phyloP scores from a whole-genome alignment of 2,113 vertebrate genomes.

The Galbula dea region DNA sequence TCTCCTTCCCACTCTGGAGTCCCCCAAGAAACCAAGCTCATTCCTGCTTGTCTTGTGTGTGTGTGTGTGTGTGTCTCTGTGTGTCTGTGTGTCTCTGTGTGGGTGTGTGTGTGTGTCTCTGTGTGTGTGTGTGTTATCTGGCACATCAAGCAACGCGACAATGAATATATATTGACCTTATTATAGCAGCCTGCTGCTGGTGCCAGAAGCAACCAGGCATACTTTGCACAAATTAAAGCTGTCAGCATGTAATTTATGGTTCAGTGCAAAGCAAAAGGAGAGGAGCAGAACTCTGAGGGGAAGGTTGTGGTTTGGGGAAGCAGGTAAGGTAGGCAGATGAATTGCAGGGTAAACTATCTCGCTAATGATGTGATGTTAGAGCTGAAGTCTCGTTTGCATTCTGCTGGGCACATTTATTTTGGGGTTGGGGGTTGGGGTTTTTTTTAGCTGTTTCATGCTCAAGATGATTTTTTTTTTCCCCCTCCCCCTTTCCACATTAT shows the following conservation, averaged over 20 bases:
- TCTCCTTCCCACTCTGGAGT: conserved; percentile 42
- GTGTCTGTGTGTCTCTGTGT: too few relatives aligned
- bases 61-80: too few relatives aligned
- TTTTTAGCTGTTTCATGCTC: neutral
- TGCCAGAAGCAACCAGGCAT: conserved; percentile 78
- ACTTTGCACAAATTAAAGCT: conserved; percentile 80
- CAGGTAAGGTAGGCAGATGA: conserved; percentile 58
- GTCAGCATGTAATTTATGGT: conserved; percentile 81
- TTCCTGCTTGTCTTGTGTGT: too few relatives aligned
- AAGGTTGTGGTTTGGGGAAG: conserved; percentile 20
- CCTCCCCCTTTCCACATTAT: neutral
- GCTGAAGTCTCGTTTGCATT: conserved; percentile 36
- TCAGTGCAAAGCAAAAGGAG: conserved; percentile 31
- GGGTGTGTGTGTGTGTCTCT: too few relatives aligned
- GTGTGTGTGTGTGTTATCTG: conserved; percentile 69
- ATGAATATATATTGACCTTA: conserved; percentile 87
- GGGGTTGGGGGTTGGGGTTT: too few relatives aligned
- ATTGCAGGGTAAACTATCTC: conserved; percentile 35
- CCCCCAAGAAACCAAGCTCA: conserved; percentile 64
- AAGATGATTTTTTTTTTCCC: too few relatives aligned
- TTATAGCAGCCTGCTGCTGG: conserved; percentile 78
- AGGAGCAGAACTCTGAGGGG: conserved; percentile 44
- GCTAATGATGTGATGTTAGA: conserved; percentile 60
- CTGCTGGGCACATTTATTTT: neutral
- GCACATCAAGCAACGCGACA: conserved; percentile 78